Base-by-base conservation (phyloP, 2,888 invertebrate genomes). In the Cephonodes hylas region DNA sequence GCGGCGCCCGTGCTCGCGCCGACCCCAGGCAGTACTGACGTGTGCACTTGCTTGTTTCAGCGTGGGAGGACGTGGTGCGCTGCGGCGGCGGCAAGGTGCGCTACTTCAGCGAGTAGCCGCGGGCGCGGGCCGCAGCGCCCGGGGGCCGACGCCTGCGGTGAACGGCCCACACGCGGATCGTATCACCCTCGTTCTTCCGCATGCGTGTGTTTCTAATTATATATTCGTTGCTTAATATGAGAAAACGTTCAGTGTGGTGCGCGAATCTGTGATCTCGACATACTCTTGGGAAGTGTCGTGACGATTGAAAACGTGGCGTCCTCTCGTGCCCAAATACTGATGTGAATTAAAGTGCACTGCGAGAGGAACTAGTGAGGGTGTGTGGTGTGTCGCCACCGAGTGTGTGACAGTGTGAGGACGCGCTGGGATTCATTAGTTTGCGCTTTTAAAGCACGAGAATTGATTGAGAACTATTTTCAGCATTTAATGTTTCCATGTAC, bases 41-140 rank as follows among this genome's bases (percentile, higher is more conserved):
- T 5, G 1, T 58, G 27, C 13, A 3, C 13, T 56, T 44, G 18
- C 46, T 13, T 46, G 38, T 93, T 93, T 58, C 93, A 96, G 96
- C 96, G 62, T 96, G 96, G 96, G 95, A 95, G 74, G 96, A 96
- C 77, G 93, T 95, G 76, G 85, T 95, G 79, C 93, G 93, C 57
- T 89, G 90, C 77, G 86, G 87, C 66, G 76, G 79, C 63, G 87
- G 88, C 77, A 92, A 92, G 73, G 88, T 88, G 78, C 86, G 86
- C 63, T 93, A 93, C 81, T 93, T 78, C 81, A 88, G 81, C 81
- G 92, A 92, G 79, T 91, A 86, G 77, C 64, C 59, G 48, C 60
- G 61, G 56, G 59, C 48, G 66, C 61, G 61, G 62, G 45, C 60
- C 60, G 58, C 48, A 58, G 45, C 60, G 42, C 59, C 58, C 25